Evolutionary conservation across 2,797 vertebrate genomes (phyloP), one percentile per base, ranked within the genome.

Genomic region (Hyperoplus lanceolatus): DNA sequence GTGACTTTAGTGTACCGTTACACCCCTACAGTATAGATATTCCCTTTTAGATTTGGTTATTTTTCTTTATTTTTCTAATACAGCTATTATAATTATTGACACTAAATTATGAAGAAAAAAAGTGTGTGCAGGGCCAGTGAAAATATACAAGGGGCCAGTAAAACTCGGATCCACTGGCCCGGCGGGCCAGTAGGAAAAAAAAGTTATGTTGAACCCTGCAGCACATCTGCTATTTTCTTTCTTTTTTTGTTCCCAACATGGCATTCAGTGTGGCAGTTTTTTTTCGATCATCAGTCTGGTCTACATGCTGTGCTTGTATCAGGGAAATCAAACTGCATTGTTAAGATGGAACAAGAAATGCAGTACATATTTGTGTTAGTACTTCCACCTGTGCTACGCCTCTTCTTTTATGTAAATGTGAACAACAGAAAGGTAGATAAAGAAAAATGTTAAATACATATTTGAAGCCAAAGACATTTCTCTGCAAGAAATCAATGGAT

Each of bases 141-240:
- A 21, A 21, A 21, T 21, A 21, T 21, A 21, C 21, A 21, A 21
- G 21, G 21, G 21, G 21, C 21, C 21, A 21, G 21, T 21, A 21
- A 21, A 21, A 21, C 21, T 21, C 21, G 21, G 21, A 21, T 21
- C 21, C 1, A 21, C 21, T 21, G 21, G 21, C 21, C 21, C 21
- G 21, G 21, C 21, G 21, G 21, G 21, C 21, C 21, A 21, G 21
- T 21, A 21, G 21, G 21, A 21, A 21, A 21, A 21, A 21, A 21
- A 21, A 21, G 21, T 21, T 21, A 21, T 21, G 21, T 21, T 21
- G 21, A 21, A 21, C 21, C 21, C 21, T 21, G 21, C 21, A 21
- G 21, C 21, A 16, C 39, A 38, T 70, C 74, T 73, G 59, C 75
- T 85, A 77, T 79, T 80, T 70, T 73, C 61, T 46, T 66, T 7